A percentile compares a stretch with the other conserved stretches of the same genome.
These are phyloP conservation scores for Hippocampus zosterae DNA, from an alignment of 2,113 vertebrate species.

Conservation along the genomic window DNA sequence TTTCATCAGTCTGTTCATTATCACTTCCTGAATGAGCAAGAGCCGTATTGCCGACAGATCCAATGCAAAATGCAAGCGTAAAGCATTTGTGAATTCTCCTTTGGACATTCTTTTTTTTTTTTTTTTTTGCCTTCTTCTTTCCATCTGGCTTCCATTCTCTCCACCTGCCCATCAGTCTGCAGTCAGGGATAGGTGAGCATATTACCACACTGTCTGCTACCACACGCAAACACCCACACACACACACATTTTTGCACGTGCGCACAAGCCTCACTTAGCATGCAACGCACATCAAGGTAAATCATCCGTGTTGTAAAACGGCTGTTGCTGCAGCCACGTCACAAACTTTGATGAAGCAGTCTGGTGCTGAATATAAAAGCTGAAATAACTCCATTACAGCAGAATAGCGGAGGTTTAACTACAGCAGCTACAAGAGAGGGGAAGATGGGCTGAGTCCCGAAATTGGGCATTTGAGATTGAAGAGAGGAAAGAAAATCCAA, in stretches of 20 bases:
- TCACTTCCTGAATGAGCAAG: background rate
- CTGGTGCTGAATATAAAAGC: slow-evolving; percentile 30
- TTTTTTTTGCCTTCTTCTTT: slow-evolving; percentile 12
- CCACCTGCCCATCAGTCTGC: slow-evolving; percentile 64
- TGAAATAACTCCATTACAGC: slow-evolving; percentile 4
- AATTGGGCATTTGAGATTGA: slow-evolving; percentile 7
- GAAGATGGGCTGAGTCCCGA: background rate
- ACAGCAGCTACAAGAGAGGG: slow-evolving; percentile 7
- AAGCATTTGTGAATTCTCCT: background rate
- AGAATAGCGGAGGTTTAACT: slow-evolving; percentile 5
- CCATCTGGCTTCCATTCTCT: slow-evolving; percentile 57
- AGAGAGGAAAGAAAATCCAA: background rate
- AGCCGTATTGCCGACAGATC: slow-evolving; percentile 1
- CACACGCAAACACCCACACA: slow-evolving; percentile 19
- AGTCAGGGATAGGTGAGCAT: slow-evolving; percentile 57
- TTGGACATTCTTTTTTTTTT: slow-evolving; percentile 10
- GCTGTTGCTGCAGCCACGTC: slow-evolving; percentile 48
- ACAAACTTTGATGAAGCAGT: slow-evolving; percentile 57
- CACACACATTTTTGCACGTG: slow-evolving; percentile 21
- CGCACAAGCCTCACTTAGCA: slow-evolving; percentile 44
- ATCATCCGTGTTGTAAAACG: slow-evolving; percentile 54
- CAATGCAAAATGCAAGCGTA: slow-evolving; percentile 9
- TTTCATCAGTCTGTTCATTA: background rate
- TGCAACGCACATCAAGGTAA: slow-evolving; percentile 45
- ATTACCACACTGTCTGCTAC: slow-evolving; percentile 50